These are phyloP conservation scores for Acrossocheilus wenchowensis DNA, from an alignment of 2,797 vertebrate genomes.

Conservation along the genomic window DNA sequence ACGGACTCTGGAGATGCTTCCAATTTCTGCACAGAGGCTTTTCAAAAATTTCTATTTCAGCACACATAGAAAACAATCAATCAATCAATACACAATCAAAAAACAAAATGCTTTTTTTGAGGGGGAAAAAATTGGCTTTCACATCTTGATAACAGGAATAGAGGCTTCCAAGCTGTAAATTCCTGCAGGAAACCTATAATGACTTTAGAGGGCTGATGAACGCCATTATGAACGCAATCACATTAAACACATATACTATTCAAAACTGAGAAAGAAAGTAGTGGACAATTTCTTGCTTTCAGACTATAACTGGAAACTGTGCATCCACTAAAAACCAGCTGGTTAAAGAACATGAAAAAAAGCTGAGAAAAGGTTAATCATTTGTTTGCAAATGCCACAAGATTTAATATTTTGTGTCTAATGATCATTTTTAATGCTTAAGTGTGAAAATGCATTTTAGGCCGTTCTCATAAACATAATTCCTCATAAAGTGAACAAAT, in stretches of 20 bases:
- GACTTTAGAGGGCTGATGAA: background rate
- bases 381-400: background rate
- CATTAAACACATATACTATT: background rate
- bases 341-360: background rate
- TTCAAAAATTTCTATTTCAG: background rate
- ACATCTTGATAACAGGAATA: background rate
- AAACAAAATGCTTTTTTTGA: slow-evolving; percentile 3
- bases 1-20: background rate
- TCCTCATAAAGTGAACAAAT: background rate
- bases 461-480: background rate
- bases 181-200: slow-evolving; percentile 13
- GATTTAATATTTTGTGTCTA: background rate
- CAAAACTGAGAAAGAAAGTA: background rate
- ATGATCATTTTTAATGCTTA: background rate
- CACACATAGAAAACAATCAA: background rate
- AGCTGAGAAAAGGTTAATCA: background rate
- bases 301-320: background rate
- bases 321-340: background rate
- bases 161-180: slow-evolving; percentile 4
- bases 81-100: background rate
- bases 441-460: background rate
- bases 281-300: background rate
- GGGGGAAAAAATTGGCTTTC: background rate
- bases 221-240: background rate
- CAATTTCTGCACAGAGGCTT: background rate